Evolutionary conservation across 1,140 invertebrate genomes (phyloP).

Genomic region (Drosophila tsacasi): DNA sequence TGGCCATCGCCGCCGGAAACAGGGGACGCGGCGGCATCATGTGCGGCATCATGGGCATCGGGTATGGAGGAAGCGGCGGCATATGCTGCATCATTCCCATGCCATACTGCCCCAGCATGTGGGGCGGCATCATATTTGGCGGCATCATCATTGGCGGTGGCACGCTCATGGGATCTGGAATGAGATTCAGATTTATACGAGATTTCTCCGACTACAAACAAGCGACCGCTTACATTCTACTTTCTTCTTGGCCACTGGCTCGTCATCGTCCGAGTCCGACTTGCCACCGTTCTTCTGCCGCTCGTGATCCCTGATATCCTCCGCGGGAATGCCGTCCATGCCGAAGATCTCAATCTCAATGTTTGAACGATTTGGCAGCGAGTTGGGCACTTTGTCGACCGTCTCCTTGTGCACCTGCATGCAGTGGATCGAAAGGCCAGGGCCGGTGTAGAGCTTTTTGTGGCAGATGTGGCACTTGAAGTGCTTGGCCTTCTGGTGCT

Average conservation of each 20-base stretch:
- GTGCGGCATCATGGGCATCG: slow-evolving; percentile 87
- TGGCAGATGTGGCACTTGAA: slow-evolving; percentile 99
- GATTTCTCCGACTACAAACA: background rate
- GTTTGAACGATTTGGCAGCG: slow-evolving; percentile 98
- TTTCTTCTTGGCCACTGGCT: slow-evolving; percentile 91
- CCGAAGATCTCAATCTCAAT: slow-evolving; percentile 99
- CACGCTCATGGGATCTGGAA: slow-evolving; percentile 82
- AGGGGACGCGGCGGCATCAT: slow-evolving; percentile 92
- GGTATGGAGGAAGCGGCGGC: slow-evolving; percentile 87
- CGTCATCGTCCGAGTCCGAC: slow-evolving; percentile 92
- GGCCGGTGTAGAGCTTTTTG: slow-evolving; percentile 99
- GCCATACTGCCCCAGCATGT: slow-evolving; percentile 87
- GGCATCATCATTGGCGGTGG: slow-evolving; percentile 87
- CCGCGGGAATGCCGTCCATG: slow-evolving; percentile 99
- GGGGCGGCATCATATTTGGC: slow-evolving; percentile 87
- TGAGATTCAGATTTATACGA: background rate
- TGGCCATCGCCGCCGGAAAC: slow-evolving; percentile 90
- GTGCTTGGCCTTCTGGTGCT: slow-evolving; percentile 99
- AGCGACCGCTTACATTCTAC: slow-evolving; percentile 86
- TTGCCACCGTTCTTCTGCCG: slow-evolving; percentile 90
- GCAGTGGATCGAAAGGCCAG: slow-evolving; percentile 99
- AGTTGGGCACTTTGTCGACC: slow-evolving; percentile 99
- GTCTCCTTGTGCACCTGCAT: slow-evolving; percentile 99
- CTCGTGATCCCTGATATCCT: slow-evolving; percentile 97
- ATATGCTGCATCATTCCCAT: slow-evolving; percentile 87